Base-by-base conservation (phyloP, 2,888 invertebrate species). In the Dasypolia templi region DNA sequence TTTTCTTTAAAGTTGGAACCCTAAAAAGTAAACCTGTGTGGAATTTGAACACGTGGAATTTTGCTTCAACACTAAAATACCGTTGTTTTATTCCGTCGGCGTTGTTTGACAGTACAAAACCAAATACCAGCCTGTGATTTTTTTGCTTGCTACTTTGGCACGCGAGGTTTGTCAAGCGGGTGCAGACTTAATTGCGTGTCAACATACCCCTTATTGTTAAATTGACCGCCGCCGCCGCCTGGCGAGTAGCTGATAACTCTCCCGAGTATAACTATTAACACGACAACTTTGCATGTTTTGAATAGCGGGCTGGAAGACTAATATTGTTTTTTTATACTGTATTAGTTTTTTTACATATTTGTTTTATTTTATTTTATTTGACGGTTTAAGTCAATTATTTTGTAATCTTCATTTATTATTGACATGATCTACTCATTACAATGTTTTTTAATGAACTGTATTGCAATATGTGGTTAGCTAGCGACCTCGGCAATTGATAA, bases 101-200 rank as follows among this genome's bases (percentile, higher is more conserved):
- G 12, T 53, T 71, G 77, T 78, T 79, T 83, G 69, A 19, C 55
- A 67, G 67, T 72, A n/a, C 53, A 73, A 68, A 77, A 75, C 68
- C 62, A 65, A 70, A 73, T 62, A 55, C 55, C 17, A 3, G 51
- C 32, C 65, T 82, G 79, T 86, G 88, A 87, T 87, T 85, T 87
- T n/a, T 87, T 77, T 66, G 73, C 79, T 73, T 77, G 70, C 70
- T 35, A 64, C 79, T 74, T 72, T 73, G 78, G 77, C 89, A 90
- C 88, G 90, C 89, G 81, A 88, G 82, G 82, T 77, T 83, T 83
- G 80, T 73, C 80, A 81, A 77, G 82, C 80, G 81, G 81, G 81
- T 81, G 77, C 81, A 79, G 81, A 78, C 82, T 88, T 91, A 90
- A 91, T 91, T 89, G 90, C 89, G 89, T 90, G 91, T 89, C 89